Conservation (phyloP, 2,888 invertebrate species). For the Syritta pipiens region DNA sequence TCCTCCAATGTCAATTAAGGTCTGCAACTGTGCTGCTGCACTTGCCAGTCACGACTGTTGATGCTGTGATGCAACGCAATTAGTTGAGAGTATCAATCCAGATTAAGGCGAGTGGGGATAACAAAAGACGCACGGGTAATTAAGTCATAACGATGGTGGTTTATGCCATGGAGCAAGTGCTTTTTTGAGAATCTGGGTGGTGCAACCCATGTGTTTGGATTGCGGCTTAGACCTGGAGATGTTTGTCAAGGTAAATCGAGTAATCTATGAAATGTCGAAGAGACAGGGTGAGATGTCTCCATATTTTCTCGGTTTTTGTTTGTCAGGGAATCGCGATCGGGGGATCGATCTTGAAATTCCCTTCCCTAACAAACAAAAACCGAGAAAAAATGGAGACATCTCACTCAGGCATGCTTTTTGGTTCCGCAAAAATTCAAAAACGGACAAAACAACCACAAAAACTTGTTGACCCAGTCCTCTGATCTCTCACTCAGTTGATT, state of each 20-base stretch:
- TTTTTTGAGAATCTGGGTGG: not conserved
- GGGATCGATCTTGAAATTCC: too few species aligned
- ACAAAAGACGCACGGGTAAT: conserved; percentile 7
- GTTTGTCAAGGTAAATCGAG: conserved; percentile 3
- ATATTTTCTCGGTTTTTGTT: too few species aligned
- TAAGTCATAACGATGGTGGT: too few species aligned
- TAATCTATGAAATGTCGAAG: not conserved
- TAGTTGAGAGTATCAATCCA: not conserved
- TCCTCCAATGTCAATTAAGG: conserved; percentile 58
- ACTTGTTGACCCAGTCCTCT: not conserved
- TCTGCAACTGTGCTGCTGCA: conserved; percentile 14
- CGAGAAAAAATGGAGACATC: too few species aligned
- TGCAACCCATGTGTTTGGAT: not conserved
- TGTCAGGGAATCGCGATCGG: too few species aligned
- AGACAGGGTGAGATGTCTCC: not conserved
- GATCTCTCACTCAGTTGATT: conserved; percentile 6
- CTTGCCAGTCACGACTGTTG: too few species aligned
- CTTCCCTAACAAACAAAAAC: too few species aligned
- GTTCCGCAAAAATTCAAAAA: too few species aligned
- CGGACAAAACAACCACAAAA: not conserved
- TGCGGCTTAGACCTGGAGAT: not conserved
- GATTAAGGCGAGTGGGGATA: not conserved
- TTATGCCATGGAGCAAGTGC: not conserved
- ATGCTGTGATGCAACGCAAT: conserved; percentile 34
- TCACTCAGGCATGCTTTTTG: too few species aligned